phyloP scores from a whole-genome alignment of 2,888 invertebrate species.

The Machimus atricapillus region DNA sequence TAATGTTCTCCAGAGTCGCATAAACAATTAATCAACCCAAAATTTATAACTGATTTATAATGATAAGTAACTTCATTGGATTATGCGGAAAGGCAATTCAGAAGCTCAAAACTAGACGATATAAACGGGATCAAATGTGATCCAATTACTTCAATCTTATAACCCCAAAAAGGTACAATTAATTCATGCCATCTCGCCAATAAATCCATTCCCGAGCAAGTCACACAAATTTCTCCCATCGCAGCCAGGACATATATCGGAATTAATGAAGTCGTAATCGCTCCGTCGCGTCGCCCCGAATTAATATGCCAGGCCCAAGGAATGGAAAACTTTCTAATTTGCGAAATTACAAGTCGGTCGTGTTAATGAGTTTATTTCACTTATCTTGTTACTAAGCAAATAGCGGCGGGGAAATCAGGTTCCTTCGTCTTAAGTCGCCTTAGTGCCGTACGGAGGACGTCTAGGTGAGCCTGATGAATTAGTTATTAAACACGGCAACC shows the following conservation, averaged over 20 bases:
- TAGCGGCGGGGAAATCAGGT: background rate
- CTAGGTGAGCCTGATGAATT: conserved; percentile 12
- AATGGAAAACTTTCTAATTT: background rate
- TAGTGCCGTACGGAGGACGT: background rate
- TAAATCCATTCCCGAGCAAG: background rate
- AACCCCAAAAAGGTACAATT: background rate
- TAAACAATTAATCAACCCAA: background rate
- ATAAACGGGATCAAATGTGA: background rate
- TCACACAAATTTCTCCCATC: background rate
- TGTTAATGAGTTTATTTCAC: conserved; percentile 20
- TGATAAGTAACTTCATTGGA: background rate
- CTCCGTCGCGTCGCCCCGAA: background rate
- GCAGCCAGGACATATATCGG: background rate
- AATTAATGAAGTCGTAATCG: conserved; percentile 1
- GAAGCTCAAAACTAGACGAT: background rate
- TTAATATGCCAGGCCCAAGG: background rate
- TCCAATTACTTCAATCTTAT: background rate
- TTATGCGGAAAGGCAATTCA: background rate
- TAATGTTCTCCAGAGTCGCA: background rate
- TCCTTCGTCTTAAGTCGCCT: background rate
- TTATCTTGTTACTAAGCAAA: conserved; percentile 24
- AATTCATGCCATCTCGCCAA: background rate
- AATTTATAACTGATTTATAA: background rate
- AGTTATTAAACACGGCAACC: conserved; percentile 6
- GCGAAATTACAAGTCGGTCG: background rate